Percentiles rank a stretch among this genome's conserved stretches.
These are phyloP conservation scores for Limnephilus marmoratus DNA, from an alignment of 2,888 invertebrate species.

Conservation along the genomic window DNA sequence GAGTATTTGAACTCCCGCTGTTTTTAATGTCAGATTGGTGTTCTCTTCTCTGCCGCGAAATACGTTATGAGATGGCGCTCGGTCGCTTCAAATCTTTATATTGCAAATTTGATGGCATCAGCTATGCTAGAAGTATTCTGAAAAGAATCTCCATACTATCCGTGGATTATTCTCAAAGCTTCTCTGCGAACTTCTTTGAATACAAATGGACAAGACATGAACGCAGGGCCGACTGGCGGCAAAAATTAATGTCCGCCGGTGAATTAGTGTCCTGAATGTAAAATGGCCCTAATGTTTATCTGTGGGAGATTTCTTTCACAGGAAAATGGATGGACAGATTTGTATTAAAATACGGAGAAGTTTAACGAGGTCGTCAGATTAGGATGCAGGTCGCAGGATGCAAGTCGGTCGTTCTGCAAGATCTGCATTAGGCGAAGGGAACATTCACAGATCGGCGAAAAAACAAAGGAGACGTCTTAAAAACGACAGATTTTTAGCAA, in stretches of 20 bases:
- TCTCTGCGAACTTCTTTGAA: conserved; percentile 29
- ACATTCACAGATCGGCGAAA: neutral
- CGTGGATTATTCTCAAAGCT: conserved; percentile 19
- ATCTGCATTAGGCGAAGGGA: neutral
- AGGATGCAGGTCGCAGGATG: neutral
- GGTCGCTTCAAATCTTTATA: conserved; percentile 40
- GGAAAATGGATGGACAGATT: neutral
- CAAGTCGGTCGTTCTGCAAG: conserved; percentile 1
- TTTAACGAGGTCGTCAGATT: neutral
- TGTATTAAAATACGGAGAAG: neutral
- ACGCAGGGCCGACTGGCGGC: conserved; percentile 24
- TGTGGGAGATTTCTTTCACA: conserved; percentile 1
- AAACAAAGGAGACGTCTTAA: neutral
- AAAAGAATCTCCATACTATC: neutral
- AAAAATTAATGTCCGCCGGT: neutral
- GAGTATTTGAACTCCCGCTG: neutral
- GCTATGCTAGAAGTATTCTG: conserved; percentile 5
- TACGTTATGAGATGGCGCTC: conserved; percentile 8
- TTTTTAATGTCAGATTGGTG: conserved; percentile 8
- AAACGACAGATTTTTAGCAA: neutral
- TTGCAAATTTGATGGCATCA: conserved; percentile 34
- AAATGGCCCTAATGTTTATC: neutral
- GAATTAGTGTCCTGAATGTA: neutral
- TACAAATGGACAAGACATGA: conserved; percentile 16
- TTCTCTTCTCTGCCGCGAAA: neutral